phyloP scores from a whole-genome alignment of 2,888 invertebrate species.

The Amphiduros pacificus region DNA sequence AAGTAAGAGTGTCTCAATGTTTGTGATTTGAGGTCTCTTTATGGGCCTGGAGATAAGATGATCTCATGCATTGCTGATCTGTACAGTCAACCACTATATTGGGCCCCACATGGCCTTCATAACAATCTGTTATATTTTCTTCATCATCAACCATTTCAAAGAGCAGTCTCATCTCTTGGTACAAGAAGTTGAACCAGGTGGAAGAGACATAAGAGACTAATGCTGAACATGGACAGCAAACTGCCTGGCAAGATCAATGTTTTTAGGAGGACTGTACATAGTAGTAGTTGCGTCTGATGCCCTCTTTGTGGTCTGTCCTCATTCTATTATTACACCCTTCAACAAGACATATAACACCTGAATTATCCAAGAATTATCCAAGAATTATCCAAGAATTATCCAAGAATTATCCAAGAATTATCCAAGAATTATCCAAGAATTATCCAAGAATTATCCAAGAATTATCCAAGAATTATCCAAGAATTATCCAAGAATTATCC shows the following conservation, averaged over 20 bases:
- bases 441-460: too few species aligned
- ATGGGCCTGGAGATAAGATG: constrained; percentile 14
- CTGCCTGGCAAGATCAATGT: not conserved
- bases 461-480: too few species aligned
- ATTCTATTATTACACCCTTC: too few species aligned
- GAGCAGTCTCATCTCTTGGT: not conserved
- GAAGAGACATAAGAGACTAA: not conserved
- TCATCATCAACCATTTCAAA: not conserved
- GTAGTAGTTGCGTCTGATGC: too few species aligned
- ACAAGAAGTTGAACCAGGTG: constrained; percentile 1
- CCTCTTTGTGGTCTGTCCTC: too few species aligned
- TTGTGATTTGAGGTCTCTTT: constrained; percentile 23
- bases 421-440: too few species aligned
- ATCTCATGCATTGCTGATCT: constrained; percentile 13
- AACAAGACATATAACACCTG: too few species aligned
- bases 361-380: too few species aligned
- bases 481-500: too few species aligned
- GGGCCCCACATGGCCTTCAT: not conserved
- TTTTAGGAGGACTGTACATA: too few species aligned
- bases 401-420: too few species aligned
- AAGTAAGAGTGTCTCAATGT: constrained; percentile 14
- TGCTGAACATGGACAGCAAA: not conserved
- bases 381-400: too few species aligned
- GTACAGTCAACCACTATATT: constrained; percentile 17
- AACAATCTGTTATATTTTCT: not conserved